A percentile compares a stretch with the other conserved stretches of the same genome.
Conservation (phyloP, 2,113 vertebrate species). For the Antechinus stuartii region DNA sequence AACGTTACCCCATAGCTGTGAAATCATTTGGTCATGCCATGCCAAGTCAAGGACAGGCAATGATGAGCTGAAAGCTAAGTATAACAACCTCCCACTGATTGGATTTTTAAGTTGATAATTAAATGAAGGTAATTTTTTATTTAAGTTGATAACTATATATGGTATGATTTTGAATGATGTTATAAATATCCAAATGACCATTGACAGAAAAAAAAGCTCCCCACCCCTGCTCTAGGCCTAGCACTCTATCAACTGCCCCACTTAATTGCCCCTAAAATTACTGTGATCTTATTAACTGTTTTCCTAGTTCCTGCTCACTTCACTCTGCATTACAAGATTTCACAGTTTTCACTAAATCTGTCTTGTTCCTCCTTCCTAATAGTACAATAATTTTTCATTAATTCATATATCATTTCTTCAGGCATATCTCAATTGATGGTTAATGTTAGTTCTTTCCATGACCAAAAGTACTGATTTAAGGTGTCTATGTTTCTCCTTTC, state of each 20-base stretch:
- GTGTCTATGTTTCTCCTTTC: not conserved
- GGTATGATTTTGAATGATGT: no score
- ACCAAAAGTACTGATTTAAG: not conserved
- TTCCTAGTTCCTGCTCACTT: not conserved
- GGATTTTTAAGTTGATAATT: no score
- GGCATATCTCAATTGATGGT: not conserved
- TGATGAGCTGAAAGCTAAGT: no score
- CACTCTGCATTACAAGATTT: not conserved
- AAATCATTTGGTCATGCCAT: no score
- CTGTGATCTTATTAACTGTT: not conserved
- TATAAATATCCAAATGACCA: no score
- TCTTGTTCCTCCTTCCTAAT: not conserved
- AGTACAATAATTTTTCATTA: not conserved
- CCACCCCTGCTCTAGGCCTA: not conserved
- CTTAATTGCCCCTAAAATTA: not conserved
- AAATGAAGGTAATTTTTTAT: no score
- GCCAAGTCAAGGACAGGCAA: no score
- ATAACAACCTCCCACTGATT: no score
- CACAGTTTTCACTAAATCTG: not conserved
- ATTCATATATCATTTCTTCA: not conserved
- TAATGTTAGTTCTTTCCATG: not conserved
- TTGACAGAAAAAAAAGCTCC: no score
- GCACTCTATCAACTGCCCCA: not conserved
- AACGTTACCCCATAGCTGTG: no score
- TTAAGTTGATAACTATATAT: no score